Percentiles rank a stretch among this genome's conserved stretches.
Conservation (phyloP, 2,888 invertebrate species). For the Pasiphila rectangulata region DNA sequence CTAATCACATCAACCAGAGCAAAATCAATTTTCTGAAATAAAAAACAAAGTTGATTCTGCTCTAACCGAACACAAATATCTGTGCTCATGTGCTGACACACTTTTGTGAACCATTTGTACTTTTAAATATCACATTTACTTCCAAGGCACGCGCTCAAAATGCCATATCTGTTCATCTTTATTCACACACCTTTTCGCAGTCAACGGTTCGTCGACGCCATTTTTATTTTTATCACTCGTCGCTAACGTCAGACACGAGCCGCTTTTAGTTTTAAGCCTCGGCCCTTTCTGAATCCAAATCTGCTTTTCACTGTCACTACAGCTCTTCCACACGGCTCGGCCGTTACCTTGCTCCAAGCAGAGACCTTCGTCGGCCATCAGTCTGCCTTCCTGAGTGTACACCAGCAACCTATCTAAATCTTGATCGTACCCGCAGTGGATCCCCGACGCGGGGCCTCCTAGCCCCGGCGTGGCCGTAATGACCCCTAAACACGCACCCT, state of each 20-base stretch:
- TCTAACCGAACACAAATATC: slow-evolving; percentile 21
- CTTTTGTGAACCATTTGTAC: slow-evolving; percentile 26
- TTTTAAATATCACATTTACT: slow-evolving; percentile 42
- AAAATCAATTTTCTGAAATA: background rate
- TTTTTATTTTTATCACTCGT: slow-evolving; percentile 43
- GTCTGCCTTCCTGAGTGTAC: slow-evolving; percentile 83
- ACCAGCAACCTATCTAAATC: slow-evolving; percentile 86
- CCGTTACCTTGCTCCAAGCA: slow-evolving; percentile 87
- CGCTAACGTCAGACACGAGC: slow-evolving; percentile 58
- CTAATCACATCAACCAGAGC: slow-evolving; percentile 13
- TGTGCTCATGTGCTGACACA: slow-evolving; percentile 19
- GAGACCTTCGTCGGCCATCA: slow-evolving; percentile 94
- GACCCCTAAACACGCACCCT: slow-evolving; percentile 63
- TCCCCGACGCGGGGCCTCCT: slow-evolving; percentile 85
- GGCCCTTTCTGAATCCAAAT: slow-evolving; percentile 83
- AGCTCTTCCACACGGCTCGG: slow-evolving; percentile 86
- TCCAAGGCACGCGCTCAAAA: slow-evolving; percentile 85
- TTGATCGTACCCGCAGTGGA: slow-evolving; percentile 82
- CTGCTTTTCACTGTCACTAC: slow-evolving; percentile 84
- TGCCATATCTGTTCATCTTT: slow-evolving; percentile 84
- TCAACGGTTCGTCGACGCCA: slow-evolving; percentile 66
- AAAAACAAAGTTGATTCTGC: background rate
- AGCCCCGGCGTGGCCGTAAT: slow-evolving; percentile 82
- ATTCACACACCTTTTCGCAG: slow-evolving; percentile 81
- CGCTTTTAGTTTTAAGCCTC: slow-evolving; percentile 56